These are phyloP conservation scores for Anguilla rostrata DNA, from an alignment of 2,113 vertebrate genomes.

Conservation along the genomic window DNA sequence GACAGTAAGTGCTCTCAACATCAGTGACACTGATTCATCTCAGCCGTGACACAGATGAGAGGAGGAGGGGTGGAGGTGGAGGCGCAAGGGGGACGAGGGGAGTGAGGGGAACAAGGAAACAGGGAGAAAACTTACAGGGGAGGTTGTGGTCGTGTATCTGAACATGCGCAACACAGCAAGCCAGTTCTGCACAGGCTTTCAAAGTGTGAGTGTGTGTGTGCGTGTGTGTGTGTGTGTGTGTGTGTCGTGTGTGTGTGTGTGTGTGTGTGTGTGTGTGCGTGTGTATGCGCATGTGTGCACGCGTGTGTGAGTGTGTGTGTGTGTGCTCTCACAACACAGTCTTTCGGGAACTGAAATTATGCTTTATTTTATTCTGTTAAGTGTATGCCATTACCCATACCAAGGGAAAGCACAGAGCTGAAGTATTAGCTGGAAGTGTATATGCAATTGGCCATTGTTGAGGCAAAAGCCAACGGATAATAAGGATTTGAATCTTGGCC, in stretches of 20 bases:
- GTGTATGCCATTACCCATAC: not conserved
- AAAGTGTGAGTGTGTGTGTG: not conserved
- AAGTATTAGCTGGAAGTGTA: not conserved
- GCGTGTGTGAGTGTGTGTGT: conserved; percentile 13
- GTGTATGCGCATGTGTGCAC: not conserved
- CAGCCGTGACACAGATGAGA: conserved; percentile 72
- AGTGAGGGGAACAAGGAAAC: conserved; percentile 4
- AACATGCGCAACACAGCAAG: not conserved
- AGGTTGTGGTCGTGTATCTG: conserved; percentile 11
- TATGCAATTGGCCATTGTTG: not conserved
- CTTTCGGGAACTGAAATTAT: not conserved
- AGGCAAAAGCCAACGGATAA: conserved; percentile 38
- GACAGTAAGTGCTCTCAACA: conserved; percentile 83
- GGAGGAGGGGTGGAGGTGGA: conserved; percentile 19
- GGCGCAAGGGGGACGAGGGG: conserved; percentile 22
- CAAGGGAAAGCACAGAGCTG: not conserved
- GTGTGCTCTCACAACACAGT: not conserved
- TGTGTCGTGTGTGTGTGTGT: not conserved
- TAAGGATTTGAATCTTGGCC: conserved; percentile 53
- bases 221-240: conserved; percentile 5
- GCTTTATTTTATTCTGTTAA: not conserved
- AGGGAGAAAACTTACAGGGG: conserved; percentile 10
- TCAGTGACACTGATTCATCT: conserved; percentile 79
- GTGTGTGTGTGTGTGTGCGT: not conserved
- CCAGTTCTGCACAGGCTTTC: not conserved